phyloP scores from a whole-genome alignment of 1,140 invertebrate species.

The Procambarus virginalis region DNA sequence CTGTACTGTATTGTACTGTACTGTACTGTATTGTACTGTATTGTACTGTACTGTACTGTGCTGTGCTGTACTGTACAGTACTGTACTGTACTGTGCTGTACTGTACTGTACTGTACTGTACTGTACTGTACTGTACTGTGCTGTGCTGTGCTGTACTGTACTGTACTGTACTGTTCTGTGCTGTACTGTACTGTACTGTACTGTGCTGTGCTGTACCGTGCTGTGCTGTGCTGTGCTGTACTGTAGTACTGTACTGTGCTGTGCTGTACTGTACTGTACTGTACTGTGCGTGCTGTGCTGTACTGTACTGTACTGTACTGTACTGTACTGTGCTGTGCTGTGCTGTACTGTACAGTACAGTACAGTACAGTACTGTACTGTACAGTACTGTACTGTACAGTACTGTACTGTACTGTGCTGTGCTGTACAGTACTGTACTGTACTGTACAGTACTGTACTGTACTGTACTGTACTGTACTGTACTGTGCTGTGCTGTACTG shows the following conservation, averaged over 20 bases:
- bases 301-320: constrained; percentile 25
- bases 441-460: constrained; percentile 19
- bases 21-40: constrained; percentile 63
- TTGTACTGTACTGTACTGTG: constrained; percentile 64
- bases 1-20: constrained; percentile 65
- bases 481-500: constrained; percentile 10
- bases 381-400: constrained; percentile 12
- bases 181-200: constrained; percentile 9
- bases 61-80: constrained; percentile 61
- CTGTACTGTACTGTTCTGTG: constrained; percentile 11
- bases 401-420: constrained; percentile 32
- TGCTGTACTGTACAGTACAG: constrained; percentile 19
- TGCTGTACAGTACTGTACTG: constrained; percentile 15
- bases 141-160: constrained; percentile 12
- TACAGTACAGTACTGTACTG: constrained; percentile 30
- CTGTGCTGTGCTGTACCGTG: constrained; percentile 1
- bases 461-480: constrained; percentile 2
- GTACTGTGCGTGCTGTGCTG: constrained; percentile 21
- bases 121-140: constrained; percentile 40
- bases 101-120: constrained; percentile 64
- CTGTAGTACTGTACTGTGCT: constrained; percentile 1
- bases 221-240: constrained; percentile 5
- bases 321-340: constrained; percentile 25
- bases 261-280: constrained; percentile 9
- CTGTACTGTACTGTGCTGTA: constrained; percentile 62